Evolutionary conservation across 2,113 vertebrate genomes (phyloP).

Genomic region (Cathartes aura): DNA sequence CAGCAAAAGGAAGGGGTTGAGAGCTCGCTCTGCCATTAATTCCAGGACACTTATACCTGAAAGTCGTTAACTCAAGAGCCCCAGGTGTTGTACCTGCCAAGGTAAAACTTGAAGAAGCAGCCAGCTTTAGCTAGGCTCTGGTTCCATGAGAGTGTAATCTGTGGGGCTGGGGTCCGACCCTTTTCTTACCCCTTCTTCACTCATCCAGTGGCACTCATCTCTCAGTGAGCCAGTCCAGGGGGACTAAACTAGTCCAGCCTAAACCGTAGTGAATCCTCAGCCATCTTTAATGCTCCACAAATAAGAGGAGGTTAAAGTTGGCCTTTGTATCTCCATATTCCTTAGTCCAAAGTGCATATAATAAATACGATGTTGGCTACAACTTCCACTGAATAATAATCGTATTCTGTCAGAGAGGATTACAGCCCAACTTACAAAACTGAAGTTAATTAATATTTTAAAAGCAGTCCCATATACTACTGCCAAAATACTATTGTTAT

Average conservation of each 20-base stretch:
- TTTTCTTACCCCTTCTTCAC: background rate
- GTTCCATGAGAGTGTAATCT: background rate
- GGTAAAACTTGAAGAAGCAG: background rate
- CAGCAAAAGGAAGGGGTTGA: background rate
- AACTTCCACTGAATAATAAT: constrained; percentile 10
- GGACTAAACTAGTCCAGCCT: background rate
- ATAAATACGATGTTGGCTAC: background rate
- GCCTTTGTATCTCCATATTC: background rate
- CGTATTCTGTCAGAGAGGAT: constrained; percentile 9
- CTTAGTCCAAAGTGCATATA: background rate
- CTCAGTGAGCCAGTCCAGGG: background rate
- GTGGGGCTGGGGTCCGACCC: background rate
- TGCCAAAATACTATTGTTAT: constrained; percentile 42
- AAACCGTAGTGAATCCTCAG: background rate
- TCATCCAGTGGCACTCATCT: background rate
- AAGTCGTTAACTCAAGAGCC: background rate
- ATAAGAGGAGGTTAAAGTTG: background rate
- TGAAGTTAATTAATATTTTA: constrained; percentile 57
- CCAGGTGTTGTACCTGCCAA: background rate
- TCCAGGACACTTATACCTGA: background rate
- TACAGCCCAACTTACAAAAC: constrained; percentile 38
- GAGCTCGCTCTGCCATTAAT: background rate
- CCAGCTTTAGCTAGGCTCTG: background rate
- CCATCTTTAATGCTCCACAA: background rate
- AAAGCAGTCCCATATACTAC: constrained; percentile 19